These are phyloP conservation scores for Chrysodeixis includens DNA, from an alignment of 2,888 invertebrate species.

Conservation along the genomic window DNA sequence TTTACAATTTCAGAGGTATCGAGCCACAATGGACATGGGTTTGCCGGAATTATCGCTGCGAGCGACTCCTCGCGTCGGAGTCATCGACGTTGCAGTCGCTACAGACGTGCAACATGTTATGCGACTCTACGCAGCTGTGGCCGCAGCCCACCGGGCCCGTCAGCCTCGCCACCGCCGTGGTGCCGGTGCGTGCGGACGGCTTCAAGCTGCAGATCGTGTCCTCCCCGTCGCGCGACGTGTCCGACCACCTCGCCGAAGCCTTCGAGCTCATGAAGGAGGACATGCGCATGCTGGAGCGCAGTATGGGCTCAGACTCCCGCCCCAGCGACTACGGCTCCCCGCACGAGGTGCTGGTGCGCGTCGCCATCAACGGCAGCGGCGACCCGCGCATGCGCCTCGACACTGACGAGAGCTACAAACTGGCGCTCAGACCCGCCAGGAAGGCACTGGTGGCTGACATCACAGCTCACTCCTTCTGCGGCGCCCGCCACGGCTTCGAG, in stretches of 20 bases:
- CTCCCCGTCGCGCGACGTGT: conserved; percentile 77
- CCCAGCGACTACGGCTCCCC: conserved; percentile 74
- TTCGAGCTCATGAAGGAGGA: conserved; percentile 87
- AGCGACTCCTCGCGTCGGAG: conserved; percentile 85
- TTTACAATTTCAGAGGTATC: conserved; percentile 79
- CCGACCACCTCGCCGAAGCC: conserved; percentile 83
- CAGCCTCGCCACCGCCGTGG: conserved; percentile 90
- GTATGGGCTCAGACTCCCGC: conserved; percentile 67
- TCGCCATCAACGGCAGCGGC: conserved; percentile 87
- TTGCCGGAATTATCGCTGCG: conserved; percentile 92
- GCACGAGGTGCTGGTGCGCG: conserved; percentile 83
- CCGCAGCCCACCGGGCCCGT: conserved; percentile 94
- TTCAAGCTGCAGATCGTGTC: conserved; percentile 82
- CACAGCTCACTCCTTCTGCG: conserved; percentile 92
- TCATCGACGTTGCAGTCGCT: conserved; percentile 88
- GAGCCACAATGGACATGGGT: conserved; percentile 93
- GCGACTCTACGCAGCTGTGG: conserved; percentile 93
- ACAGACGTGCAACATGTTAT: conserved; percentile 94
- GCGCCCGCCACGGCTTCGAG: conserved; percentile 93
- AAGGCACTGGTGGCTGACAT: conserved; percentile 90
- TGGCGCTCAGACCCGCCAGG: conserved; percentile 88
- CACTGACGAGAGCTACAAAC: conserved; percentile 93
- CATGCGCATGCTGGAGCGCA: conserved; percentile 82
- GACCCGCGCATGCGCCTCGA: conserved; percentile 90
- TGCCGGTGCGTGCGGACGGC: conserved; percentile 88